These are phyloP conservation scores for Sarcophaga rosellei DNA, from an alignment of 2,888 invertebrate species.

Conservation along the genomic window DNA sequence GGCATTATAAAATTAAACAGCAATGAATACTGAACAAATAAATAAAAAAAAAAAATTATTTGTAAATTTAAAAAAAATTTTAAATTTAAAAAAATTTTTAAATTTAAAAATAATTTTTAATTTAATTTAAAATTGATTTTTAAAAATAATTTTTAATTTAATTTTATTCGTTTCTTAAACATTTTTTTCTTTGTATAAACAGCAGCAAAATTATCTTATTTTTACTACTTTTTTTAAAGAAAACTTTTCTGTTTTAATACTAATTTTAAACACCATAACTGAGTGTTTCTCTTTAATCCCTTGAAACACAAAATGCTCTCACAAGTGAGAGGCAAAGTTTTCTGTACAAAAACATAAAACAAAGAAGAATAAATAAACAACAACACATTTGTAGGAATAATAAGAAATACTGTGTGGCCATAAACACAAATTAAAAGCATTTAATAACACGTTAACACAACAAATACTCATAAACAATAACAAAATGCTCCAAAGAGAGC, in stretches of 20 bases:
- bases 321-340: conserved; percentile 39
- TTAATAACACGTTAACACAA: conserved; percentile 61
- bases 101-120: too few species aligned
- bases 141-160: too few species aligned
- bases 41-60: background rate
- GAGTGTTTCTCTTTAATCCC: conserved; percentile 42
- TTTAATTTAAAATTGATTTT: too few species aligned
- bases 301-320: conserved; percentile 25
- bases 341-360: too few species aligned
- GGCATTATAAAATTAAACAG: background rate
- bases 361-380: conserved; percentile 11
- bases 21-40: conserved; percentile 2
- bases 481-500: conserved; percentile 17
- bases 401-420: conserved; percentile 37
- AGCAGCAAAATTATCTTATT: too few species aligned
- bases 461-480: conserved; percentile 44
- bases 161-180: too few species aligned
- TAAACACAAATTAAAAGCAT: conserved; percentile 50
- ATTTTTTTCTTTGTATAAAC: too few species aligned
- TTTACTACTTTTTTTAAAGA: conserved; percentile 30
- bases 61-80: background rate
- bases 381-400: conserved; percentile 14
- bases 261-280: background rate
- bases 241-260: background rate
- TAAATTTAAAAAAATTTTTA: background rate